Base-by-base conservation (phyloP, 2,888 invertebrate genomes). In the Balanococcus diminutus region DNA sequence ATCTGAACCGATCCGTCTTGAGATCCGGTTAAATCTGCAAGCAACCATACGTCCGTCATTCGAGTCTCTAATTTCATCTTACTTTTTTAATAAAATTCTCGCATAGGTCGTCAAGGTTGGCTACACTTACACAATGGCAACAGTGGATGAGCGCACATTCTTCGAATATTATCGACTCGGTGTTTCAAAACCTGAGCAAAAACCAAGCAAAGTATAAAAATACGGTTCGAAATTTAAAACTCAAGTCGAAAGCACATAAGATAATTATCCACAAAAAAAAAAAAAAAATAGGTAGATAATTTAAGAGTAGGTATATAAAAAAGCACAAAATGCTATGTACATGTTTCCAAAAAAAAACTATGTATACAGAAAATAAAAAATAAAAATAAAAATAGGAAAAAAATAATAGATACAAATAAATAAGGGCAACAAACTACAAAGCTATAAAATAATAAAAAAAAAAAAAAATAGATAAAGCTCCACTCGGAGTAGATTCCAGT, bases 81-180 rank as follows among this genome's bases (percentile, higher is more conserved):
- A n/a, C n/a, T n/a, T n/a, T n/a, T n/a, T n/a, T 42, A 1, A 42
- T 14, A 14, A 42, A 42, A 42, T 1, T 42, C 14, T 42, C 42
- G 0, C 8, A 42, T 14, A 16, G 16, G 14, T 42, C 11, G 14
- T 42, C n/a, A n/a, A n/a, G n/a, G n/a, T n/a, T n/a, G n/a, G n/a
- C n/a, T n/a, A n/a, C n/a, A n/a, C 97, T 96, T 93, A 98, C 98
- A 99, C 89, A 99, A 92, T 42, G 99, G 98, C 90, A 98, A 93
- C 86, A 96, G 91, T 19, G 99, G 98, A 93, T 99, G 99, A 22
- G 98, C 95, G 88, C 97, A 96, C 92, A 99, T 96, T 90, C 98
- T 93, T 90, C 98, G 94, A 87, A 98, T 96, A 89, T 98, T 98
- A 90, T 97, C 96, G 88, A 98, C 94, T 91, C 96, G 95, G 90